Evolutionary conservation across 1,140 invertebrate genomes (phyloP), one percentile per base, ranked within the genome.

Genomic region (Kradibia gibbosae): DNA sequence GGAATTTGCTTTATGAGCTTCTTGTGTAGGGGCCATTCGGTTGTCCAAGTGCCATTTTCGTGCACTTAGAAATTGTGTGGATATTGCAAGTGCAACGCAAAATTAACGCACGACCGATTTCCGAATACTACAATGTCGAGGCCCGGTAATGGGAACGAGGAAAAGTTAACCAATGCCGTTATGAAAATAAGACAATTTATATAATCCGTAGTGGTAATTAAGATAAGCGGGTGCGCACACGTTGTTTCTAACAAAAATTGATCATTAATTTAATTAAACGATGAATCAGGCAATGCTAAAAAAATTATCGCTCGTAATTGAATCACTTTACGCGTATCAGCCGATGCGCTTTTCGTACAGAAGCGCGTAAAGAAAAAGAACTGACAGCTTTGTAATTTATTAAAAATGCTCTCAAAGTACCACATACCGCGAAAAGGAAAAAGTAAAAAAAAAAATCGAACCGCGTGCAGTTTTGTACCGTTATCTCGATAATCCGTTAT

Each of bases 1-100:
- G 50, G 55, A 62, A 39, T 76, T n/a, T 28, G 53, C 53, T 76
- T 76, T 76, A 62, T 20, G 55, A 60, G 73, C 55, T 60, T 62
- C 73, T 76, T 60, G 36, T 45, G 3, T n/a, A 76, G 55, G 31
- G 55, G 53, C 73, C 62, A 62, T 76, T 76, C 42, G 36, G 36
- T 62, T 62, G 62, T 76, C n/a, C 15, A 57, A 60, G 73, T 60
- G 36, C 28, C n/a, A n/a, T 39, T 45, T 45, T 13, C 31, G 10
- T 17, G 31, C 28, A 65, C 4, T 31, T 65, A 17, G 4, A 65
- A 36, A 36, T 1, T n/a, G n/a, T n/a, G n/a, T 53, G 22, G 13
- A 53, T 17, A 11, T 3, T 53, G 50, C 20, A 3, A 53, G 10
- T 53, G 50, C 5, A 22, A 45, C 13, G 13, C 42, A 5, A 45